phyloP scores from a whole-genome alignment of 2,888 invertebrate genomes.

The Luffia ferchaultella region DNA sequence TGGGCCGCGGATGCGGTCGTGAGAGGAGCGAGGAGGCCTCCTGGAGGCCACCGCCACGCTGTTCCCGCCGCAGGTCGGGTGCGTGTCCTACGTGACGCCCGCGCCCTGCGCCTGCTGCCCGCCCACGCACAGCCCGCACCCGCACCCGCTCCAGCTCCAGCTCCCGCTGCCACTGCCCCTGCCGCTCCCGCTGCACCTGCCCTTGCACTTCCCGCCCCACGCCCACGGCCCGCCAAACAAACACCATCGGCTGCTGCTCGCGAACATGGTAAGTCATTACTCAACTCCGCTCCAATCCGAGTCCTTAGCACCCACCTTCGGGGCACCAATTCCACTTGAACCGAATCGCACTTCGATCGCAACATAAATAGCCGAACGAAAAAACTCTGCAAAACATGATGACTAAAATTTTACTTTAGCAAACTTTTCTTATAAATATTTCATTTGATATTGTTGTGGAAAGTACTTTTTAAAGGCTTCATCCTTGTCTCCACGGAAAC shows the following conservation, averaged over 20 bases:
- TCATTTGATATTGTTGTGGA: no score
- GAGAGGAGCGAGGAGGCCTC: conserved; percentile 56
- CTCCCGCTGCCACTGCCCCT: conserved; percentile 56
- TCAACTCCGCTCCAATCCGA: no score
- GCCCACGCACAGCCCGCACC: conserved; percentile 53
- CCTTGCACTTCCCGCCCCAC: conserved; percentile 53
- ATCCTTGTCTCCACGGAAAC: no score
- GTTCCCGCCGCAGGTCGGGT: conserved; percentile 66
- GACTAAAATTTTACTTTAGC: no score
- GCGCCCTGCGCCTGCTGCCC: conserved; percentile 56
- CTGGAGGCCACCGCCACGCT: conserved; percentile 64
- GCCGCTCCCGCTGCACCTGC: conserved; percentile 51
- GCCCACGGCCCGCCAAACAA: conserved; percentile 51
- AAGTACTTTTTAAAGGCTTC: no score
- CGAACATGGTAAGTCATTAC: conserved; percentile 58
- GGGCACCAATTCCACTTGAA: conserved; percentile 11
- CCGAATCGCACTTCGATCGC: no score
- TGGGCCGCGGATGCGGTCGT: conserved; percentile 62
- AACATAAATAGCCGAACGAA: no score
- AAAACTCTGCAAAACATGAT: no score
- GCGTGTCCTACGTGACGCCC: conserved; percentile 63
- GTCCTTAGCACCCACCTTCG: conserved; percentile 11
- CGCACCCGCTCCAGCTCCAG: conserved; percentile 47
- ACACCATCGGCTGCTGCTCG: conserved; percentile 62
- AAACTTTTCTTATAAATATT: no score